These are phyloP conservation scores for Branchinecta sandiegonensis DNA, from an alignment of 2,888 invertebrate genomes.

Conservation along the genomic window DNA sequence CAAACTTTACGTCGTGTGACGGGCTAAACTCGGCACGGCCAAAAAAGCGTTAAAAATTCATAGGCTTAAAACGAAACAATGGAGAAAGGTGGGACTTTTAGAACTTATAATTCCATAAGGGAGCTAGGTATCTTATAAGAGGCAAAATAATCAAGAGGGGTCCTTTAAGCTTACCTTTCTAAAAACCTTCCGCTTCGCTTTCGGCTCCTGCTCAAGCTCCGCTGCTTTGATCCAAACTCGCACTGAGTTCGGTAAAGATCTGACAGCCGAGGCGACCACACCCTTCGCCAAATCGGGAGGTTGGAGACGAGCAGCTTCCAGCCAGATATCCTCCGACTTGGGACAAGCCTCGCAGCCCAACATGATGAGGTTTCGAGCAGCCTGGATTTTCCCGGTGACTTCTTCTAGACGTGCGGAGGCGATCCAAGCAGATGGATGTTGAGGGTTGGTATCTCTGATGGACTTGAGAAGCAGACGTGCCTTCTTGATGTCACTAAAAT, in stretches of 20 bases:
- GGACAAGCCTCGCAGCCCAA: conserved; percentile 95
- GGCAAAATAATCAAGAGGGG: no score
- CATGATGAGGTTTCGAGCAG: conserved; percentile 93
- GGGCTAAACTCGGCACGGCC: no score
- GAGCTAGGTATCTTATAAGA: no score
- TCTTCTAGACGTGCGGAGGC: conserved; percentile 96
- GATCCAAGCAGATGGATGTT: conserved; percentile 99
- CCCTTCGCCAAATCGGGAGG: conserved; percentile 86
- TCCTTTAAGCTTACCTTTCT: conserved; percentile 28
- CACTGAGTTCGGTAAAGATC: conserved; percentile 88
- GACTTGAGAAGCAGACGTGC: conserved; percentile 86
- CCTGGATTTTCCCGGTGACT: conserved; percentile 90
- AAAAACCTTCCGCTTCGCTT: conserved; percentile 86
- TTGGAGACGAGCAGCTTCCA: conserved; percentile 88
- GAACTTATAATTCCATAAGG: no score
- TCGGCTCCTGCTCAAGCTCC: conserved; percentile 78
- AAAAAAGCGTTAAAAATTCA: no score
- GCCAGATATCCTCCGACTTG: conserved; percentile 91
- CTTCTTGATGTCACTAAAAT: conserved; percentile 73
- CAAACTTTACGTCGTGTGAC: no score
- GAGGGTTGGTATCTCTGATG: conserved; percentile 89
- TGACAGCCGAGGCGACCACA: conserved; percentile 80
- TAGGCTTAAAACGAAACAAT: no score
- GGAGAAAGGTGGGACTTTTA: no score
- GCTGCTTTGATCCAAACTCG: conserved; percentile 97